Conservation (phyloP, 2,113 vertebrate genomes). For the pig (Sus scrofa) region DNA sequence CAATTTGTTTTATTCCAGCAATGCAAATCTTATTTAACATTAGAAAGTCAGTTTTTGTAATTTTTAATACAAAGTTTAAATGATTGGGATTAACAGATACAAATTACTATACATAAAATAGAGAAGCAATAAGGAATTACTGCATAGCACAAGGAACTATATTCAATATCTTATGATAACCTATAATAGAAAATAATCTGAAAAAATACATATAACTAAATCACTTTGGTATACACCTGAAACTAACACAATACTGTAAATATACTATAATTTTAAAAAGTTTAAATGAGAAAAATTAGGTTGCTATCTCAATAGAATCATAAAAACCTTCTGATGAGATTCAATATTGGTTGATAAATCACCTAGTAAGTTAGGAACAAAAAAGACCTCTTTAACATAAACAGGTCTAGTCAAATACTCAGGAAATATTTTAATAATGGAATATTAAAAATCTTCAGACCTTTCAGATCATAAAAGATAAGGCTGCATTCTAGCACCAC, state of each 20-base stretch:
- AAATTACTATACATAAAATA: neutral
- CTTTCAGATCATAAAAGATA: conserved; percentile 2
- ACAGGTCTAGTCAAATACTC: neutral
- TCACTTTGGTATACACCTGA: neutral
- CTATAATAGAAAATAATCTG: neutral
- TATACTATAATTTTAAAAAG: neutral
- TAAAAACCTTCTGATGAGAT: neutral
- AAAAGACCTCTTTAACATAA: neutral
- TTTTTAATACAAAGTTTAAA: conserved; percentile 22
- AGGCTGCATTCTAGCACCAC: neutral
- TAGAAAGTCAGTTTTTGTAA: neutral
- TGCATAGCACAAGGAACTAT: neutral
- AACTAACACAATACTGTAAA: neutral
- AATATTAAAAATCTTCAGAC: neutral
- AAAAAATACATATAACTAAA: neutral
- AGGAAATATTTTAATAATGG: neutral
- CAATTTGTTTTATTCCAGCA: neutral
- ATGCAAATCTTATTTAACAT: neutral
- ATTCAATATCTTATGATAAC: neutral
- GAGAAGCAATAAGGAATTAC: neutral
- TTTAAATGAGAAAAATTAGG: neutral
- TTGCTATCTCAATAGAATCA: neutral
- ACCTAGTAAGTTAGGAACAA: neutral
- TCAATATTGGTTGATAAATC: neutral
- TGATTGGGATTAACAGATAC: neutral